Evolutionary conservation across 2,797 vertebrate species (phyloP), one percentile per base, ranked within the genome.

Genomic region (Sebastes flavidus): DNA sequence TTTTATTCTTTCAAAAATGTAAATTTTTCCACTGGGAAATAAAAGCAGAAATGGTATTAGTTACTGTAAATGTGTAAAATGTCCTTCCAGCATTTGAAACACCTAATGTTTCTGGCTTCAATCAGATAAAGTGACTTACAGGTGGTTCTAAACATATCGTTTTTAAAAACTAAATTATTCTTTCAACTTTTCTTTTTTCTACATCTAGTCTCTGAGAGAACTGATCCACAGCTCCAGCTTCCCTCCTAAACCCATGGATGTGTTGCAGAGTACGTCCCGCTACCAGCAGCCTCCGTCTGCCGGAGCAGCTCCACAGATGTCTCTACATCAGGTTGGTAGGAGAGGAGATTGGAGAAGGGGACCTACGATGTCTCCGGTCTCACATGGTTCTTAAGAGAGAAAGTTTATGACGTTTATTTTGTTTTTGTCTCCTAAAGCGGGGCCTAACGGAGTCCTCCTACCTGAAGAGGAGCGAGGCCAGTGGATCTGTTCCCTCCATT

Each of bases 141-240:
- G 14, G 13, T 13, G 2, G 22, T 14, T 25, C 20, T 16, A 24
- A 74, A 52, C 1, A 24, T 27, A 7, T 16, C 55, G 8, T 42
- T 72, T 34, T 36, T 20, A 54, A 38, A 1, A 8, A 2, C 20
- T 65, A 9, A 34, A 52, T 36, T 69, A 3, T 71, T 76, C 1
- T 73, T 78, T 66, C 27, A 78, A 76, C 38, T 38, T 59, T 12
- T 24, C 54, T 70, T 78, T 71, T 46, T 46, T 77, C 36, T 55
- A 36, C n/a, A 8, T 86, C 14, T 67, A 95, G 95, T 94, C 94
- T 62, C 88, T 96, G 73, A 93, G 94, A 85, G 95, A 95, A 16
- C 86, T 95, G 72, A 93, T 96, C 82, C 91, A 92, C 75, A 92
- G 83, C 84, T 90, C 93, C 46, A 91, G 34, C 80, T 94, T 92